Percentiles rank a stretch among this genome's conserved stretches.
These are phyloP conservation scores for Automeris io DNA, from an alignment of 2,888 invertebrate genomes.

Conservation along the genomic window DNA sequence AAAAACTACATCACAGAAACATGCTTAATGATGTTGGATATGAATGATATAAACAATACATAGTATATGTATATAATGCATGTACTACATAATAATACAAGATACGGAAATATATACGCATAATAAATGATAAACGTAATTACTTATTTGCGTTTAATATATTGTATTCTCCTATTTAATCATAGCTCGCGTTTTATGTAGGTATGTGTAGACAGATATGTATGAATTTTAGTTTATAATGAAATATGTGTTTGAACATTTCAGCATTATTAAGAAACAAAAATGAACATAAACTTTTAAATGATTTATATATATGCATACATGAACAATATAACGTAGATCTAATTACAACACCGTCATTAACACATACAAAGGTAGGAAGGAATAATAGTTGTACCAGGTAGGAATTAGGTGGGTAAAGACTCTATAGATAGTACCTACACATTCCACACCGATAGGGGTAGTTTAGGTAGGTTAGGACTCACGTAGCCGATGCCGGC, in stretches of 20 bases:
- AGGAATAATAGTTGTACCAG: slow-evolving; percentile 28
- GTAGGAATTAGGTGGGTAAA: slow-evolving; percentile 29
- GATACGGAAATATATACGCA: too few relatives aligned
- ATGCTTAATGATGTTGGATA: slow-evolving; percentile 24
- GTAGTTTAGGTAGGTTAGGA: slow-evolving; percentile 43
- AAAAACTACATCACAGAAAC: slow-evolving; percentile 31
- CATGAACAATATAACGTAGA: slow-evolving; percentile 7
- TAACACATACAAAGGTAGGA: slow-evolving; percentile 22
- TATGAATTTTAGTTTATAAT: too few relatives aligned
- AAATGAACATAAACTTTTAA: background rate
- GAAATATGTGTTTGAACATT: too few relatives aligned
- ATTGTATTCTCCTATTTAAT: too few relatives aligned
- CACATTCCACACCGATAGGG: slow-evolving; percentile 73
- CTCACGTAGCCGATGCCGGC: slow-evolving; percentile 70
- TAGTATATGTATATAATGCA: background rate
- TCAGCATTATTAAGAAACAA: too few relatives aligned
- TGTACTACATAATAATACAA: background rate
- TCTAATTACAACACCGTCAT: slow-evolving; percentile 9
- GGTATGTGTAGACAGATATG: too few relatives aligned
- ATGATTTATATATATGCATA: slow-evolving; percentile 1
- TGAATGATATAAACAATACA: slow-evolving; percentile 9
- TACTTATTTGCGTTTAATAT: too few relatives aligned
- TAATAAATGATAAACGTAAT: too few relatives aligned
- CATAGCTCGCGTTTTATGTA: too few relatives aligned
- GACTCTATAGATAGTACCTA: slow-evolving; percentile 45